Evolutionary conservation across 2,113 vertebrate genomes (phyloP), one percentile per base, ranked within the genome.

Genomic region (Neotragus pygmaeus): DNA sequence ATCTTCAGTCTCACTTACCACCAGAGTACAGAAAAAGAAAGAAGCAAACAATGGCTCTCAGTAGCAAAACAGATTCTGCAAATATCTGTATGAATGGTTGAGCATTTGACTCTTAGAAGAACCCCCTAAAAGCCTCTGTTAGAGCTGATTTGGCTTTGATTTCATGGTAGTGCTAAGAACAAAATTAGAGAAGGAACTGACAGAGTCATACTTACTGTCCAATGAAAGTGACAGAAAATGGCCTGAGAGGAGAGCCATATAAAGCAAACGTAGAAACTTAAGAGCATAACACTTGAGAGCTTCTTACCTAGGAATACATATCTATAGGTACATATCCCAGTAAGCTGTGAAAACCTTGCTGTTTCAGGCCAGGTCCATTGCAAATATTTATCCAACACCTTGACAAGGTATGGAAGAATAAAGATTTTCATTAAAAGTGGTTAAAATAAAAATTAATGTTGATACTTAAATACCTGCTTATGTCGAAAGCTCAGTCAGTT

Each of bases 1-100:
- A 6, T 64, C 16, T 81, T 43, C 93, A 60, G 82, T 90, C n/a
- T 94, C 51, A 66, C 39, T 88, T 15, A 39, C 25, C 53, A 25
- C 62, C 13, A 88, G 49, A 90, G 94, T 62, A 88, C n/a, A 95
- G 58, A 90, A 77, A 83, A 30, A 78, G 64, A 81, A 97, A 88
- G 80, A 96, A 95, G 51, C 21, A 94, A 90, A 90, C 28, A 91
- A 39, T 78, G 27, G 33, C 21, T 94, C 19, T 89, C 21, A 43
- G 47, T 28, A 36, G n/a, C 57, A 75, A 96, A 94, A 86, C 47
- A 55, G 33, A 91, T 70, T 91, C n/a, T 28, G 77, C 81, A 78
- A 90, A 77, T 66, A 90, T 47, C 55, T 87, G 25, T 49, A 53
- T 28, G 43, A 95, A 94, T 58, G 36, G 82, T n/a, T 90, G 73